Evolutionary conservation across 2,888 invertebrate genomes (phyloP).

Genomic region (Podabrus alpinus): DNA sequence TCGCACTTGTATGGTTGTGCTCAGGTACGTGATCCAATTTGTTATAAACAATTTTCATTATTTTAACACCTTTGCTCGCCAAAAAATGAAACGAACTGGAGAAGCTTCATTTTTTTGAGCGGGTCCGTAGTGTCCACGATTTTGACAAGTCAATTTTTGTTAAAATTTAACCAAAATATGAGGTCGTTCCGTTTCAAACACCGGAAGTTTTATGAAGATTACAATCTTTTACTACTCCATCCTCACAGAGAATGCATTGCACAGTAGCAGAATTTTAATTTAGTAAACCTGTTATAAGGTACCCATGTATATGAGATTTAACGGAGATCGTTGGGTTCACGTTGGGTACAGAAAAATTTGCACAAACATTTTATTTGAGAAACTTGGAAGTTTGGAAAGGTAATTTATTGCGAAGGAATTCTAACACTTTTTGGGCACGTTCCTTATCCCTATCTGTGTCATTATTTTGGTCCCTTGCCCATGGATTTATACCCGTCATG

Average conservation of each 20-base stretch:
- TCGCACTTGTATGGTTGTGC: background rate
- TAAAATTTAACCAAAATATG: background rate
- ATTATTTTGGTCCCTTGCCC: background rate
- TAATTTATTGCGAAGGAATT: background rate
- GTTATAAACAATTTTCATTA: background rate
- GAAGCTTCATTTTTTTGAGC: background rate
- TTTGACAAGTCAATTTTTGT: background rate
- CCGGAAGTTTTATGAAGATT: constrained; percentile 20
- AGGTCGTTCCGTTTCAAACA: constrained; percentile 11
- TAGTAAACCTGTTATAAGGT: constrained; percentile 7
- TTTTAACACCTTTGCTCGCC: background rate
- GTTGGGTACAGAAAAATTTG: background rate
- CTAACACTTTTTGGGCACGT: background rate
- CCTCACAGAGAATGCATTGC: background rate
- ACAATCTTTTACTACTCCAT: background rate
- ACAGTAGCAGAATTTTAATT: constrained; percentile 17
- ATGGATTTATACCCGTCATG: background rate
- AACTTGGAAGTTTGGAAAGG: background rate
- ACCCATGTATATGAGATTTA: background rate
- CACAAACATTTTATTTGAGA: background rate
- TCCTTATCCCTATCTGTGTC: background rate
- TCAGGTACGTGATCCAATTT: background rate
- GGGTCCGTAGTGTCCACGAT: background rate
- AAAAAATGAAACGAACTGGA: background rate
- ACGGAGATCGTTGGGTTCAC: background rate